phyloP scores from a whole-genome alignment of 1,140 invertebrate species.

The Cydia amplana region DNA sequence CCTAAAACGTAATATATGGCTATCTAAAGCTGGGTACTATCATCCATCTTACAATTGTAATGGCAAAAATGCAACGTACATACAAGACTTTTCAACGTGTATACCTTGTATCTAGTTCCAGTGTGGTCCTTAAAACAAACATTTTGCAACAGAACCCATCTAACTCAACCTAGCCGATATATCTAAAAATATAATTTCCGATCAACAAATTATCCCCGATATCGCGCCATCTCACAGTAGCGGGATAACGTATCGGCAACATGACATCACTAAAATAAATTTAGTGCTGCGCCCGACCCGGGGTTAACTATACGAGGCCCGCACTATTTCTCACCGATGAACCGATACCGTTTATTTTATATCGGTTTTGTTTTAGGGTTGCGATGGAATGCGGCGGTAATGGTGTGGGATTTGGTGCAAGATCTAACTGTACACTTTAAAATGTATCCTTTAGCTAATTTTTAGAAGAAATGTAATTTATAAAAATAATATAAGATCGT shows the following conservation, averaged over 20 bases:
- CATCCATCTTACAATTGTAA: no score
- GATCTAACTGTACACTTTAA: constrained; percentile 11
- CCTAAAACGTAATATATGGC: no score
- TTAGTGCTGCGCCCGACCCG: constrained; percentile 51
- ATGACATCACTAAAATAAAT: constrained; percentile 59
- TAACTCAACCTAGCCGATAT: background rate
- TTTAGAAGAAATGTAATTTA: no score
- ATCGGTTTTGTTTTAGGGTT: constrained; percentile 34
- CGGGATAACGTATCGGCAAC: constrained; percentile 54
- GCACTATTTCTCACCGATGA: constrained; percentile 61
- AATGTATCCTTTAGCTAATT: no score
- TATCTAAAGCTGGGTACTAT: no score
- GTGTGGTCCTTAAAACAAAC: background rate
- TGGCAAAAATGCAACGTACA: no score
- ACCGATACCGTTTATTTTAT: constrained; percentile 51
- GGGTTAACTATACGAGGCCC: constrained; percentile 56
- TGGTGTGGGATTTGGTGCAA: background rate
- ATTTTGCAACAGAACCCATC: constrained; percentile 7
- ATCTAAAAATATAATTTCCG: constrained; percentile 34
- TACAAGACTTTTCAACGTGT: no score
- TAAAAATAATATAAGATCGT: no score
- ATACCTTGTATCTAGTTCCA: no score
- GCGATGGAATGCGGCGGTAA: constrained; percentile 7
- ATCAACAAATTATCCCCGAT: constrained; percentile 42
- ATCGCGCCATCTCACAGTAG: constrained; percentile 54